Evolutionary conservation across 2,113 vertebrate genomes (phyloP).

Genomic region (Rallus limicola): DNA sequence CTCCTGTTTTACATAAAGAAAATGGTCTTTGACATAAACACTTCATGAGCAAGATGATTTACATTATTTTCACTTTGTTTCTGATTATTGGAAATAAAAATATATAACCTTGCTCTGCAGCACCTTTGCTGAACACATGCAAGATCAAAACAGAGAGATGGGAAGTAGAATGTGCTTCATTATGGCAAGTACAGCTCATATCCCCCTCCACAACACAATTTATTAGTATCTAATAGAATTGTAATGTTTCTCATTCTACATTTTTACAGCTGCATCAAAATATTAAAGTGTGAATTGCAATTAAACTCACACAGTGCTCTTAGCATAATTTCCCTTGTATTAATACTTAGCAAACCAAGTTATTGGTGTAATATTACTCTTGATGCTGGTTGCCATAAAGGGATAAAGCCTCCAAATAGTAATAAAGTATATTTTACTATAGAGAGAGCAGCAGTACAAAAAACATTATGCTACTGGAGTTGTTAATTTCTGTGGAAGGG

Average conservation of each 20-base stretch:
- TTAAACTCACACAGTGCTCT: slow-evolving; percentile 71
- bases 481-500: slow-evolving; percentile 52
- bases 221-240: slow-evolving; percentile 73
- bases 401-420: slow-evolving; percentile 62
- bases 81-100: slow-evolving; percentile 21
- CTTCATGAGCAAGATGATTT: slow-evolving; percentile 24
- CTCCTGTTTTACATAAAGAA: neutral
- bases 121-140: slow-evolving; percentile 1
- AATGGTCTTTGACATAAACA: neutral
- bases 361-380: slow-evolving; percentile 72
- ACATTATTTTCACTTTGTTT: slow-evolving; percentile 34
- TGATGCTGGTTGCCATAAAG: slow-evolving; percentile 67
- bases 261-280: slow-evolving; percentile 76
- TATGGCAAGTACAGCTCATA: slow-evolving; percentile 46
- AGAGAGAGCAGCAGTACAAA: slow-evolving; percentile 22
- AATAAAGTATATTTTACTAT: slow-evolving; percentile 63
- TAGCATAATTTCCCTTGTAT: slow-evolving; percentile 73
- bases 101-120: neutral
- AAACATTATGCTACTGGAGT: slow-evolving; percentile 37
- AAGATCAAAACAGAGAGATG: slow-evolving; percentile 19
- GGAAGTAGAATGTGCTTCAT: slow-evolving; percentile 28
- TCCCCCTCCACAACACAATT: slow-evolving; percentile 63
- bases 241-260: slow-evolving; percentile 69
- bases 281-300: slow-evolving; percentile 71
- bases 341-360: slow-evolving; percentile 74